These are phyloP conservation scores for Rhodinocichla rosea DNA, from an alignment of 2,113 vertebrate genomes.

Conservation along the genomic window DNA sequence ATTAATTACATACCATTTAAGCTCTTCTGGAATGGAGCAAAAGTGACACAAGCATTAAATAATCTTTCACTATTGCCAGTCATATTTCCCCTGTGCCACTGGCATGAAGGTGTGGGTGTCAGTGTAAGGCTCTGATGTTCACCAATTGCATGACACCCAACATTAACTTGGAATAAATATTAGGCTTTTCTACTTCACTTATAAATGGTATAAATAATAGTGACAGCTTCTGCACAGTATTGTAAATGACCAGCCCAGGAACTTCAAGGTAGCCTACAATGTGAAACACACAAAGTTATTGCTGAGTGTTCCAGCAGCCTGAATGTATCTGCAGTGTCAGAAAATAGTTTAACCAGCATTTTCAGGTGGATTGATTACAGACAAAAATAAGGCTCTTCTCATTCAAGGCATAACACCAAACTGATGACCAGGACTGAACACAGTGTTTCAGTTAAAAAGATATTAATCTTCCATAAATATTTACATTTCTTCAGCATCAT, in stretches of 20 bases:
- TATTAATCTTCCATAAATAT: background rate
- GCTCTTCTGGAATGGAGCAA: background rate
- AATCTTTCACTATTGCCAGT: background rate
- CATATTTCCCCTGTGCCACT: background rate
- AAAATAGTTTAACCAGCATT: background rate
- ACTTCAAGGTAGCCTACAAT: background rate
- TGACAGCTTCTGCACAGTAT: background rate
- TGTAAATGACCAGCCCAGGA: background rate
- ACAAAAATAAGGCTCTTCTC: background rate
- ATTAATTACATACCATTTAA: constrained; percentile 18
- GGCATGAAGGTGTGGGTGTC: background rate
- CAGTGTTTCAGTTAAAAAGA: background rate
- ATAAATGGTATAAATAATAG: background rate
- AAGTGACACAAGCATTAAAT: constrained; percentile 14
- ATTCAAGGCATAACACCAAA: background rate
- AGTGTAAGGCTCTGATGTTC: background rate
- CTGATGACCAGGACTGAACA: background rate
- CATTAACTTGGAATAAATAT: background rate
- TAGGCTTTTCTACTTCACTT: background rate
- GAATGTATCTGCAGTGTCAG: background rate
- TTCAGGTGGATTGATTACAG: background rate
- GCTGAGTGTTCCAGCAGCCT: background rate
- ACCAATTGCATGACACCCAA: background rate
- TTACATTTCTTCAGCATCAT: background rate
- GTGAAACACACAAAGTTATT: background rate